These are phyloP conservation scores for Halcyon smyrnensis DNA, from an alignment of 2,797 vertebrate genomes.

Conservation along the genomic window DNA sequence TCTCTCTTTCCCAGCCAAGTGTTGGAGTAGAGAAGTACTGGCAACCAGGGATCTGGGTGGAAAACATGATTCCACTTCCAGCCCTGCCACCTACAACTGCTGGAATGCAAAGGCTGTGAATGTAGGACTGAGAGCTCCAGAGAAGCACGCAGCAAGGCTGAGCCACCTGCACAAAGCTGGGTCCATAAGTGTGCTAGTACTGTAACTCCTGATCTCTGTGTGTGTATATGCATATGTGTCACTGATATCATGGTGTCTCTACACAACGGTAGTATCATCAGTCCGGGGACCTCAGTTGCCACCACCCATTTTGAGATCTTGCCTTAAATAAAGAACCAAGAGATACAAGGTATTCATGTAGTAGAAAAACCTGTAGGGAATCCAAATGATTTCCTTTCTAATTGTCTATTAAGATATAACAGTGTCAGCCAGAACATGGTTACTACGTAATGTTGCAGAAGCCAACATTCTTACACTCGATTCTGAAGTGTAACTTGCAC, in stretches of 20 bases:
- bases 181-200: not conserved
- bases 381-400: not conserved
- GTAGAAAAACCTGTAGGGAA: not conserved
- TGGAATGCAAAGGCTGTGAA: not conserved
- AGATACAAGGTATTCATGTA: not conserved
- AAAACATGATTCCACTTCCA: not conserved
- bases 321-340: not conserved
- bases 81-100: not conserved
- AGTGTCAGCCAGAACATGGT: not conserved
- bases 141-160: not conserved
- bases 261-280: not conserved
- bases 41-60: not conserved
- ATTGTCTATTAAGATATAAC: not conserved
- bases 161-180: not conserved
- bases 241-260: not conserved
- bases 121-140: not conserved
- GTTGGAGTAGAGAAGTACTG: not conserved
- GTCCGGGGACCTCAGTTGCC: not conserved
- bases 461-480: not conserved
- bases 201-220: not conserved
- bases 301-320: not conserved
- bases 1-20: not conserved
- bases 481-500: not conserved
- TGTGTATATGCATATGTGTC: accelerated
- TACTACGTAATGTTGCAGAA: not conserved